Base-by-base conservation (phyloP, 2,797 vertebrate species). In the Clarias laeviceps region DNA sequence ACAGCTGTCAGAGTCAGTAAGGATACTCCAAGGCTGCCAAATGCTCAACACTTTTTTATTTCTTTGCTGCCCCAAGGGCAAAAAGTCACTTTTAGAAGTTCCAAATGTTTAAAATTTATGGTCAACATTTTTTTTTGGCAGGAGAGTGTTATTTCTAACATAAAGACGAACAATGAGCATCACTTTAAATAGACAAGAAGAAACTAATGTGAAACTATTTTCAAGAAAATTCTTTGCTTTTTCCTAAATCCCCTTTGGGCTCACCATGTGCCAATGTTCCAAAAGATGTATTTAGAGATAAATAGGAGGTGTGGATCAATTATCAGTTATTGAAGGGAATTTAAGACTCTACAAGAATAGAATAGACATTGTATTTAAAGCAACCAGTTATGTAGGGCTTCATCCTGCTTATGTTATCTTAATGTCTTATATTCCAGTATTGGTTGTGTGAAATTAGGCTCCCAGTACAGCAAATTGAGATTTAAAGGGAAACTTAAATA, bases 1-100 rank as follows among this genome's bases (percentile, higher is more conserved):
- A 82, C 89, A 90, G 89, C 89, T 90, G 89, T 88, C 89, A 62
- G 61, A 68, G 86, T 90, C 89, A 86, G 84, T 87, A 90, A 90
- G 81, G 78, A 86, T 87, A 86, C 85, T 82, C 82, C 65, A 81
- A 86, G 78, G 74, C 79, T 74, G 83, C 79, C 84, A 82, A 89
- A 79, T 84, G 84, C 64, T 74, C 68, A 45, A 80, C 83, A 59
- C 81, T 45, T 68, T 81, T 87, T 87, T 72, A 79, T 87, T 86
- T 84, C 59, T 77, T 83, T 81, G 79, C 74, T 88, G 82, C 66
- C 82, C 76, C 80, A 11, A 27, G 68, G 72, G 65, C 57, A 72
- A 80, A 84, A 82, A 87, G 84, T 82, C 69, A 65, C 76, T 56
- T 82, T 86, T 84, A 82, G 72, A 87, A 62, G 50, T 62, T 37